Percentiles rank a stretch among this genome's conserved stretches.
phyloP scores from a whole-genome alignment of 2,113 vertebrate species.

The Labrus mixtus region DNA sequence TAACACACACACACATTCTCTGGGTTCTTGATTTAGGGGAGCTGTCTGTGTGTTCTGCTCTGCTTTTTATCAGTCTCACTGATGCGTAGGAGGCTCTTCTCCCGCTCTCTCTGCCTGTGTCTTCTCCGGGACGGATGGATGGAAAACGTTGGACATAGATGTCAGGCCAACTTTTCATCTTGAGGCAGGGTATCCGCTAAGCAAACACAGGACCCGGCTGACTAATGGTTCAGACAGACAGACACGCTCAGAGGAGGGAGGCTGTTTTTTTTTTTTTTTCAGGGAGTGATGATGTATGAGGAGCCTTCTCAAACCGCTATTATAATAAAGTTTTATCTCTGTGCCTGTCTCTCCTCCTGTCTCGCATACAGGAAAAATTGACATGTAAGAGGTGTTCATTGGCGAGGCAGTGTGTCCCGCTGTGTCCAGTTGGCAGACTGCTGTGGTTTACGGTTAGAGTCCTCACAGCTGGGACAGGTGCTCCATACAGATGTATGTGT shows the following conservation, averaged over 20 bases:
- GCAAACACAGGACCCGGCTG: slow-evolving; percentile 72
- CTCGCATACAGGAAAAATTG: background rate
- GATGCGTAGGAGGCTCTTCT: slow-evolving; percentile 69
- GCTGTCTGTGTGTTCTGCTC: slow-evolving; percentile 64
- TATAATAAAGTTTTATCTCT: slow-evolving; percentile 19
- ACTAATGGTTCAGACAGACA: slow-evolving; percentile 69
- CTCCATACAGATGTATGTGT: slow-evolving; percentile 61
- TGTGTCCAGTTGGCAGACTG: slow-evolving; percentile 45
- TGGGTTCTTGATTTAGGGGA: slow-evolving; percentile 62
- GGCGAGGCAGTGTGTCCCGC: slow-evolving; percentile 11
- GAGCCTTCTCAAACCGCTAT: slow-evolving; percentile 17
- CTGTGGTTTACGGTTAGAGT: slow-evolving; percentile 61
- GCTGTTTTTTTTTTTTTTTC: slow-evolving; percentile 27
- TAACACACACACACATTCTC: slow-evolving; percentile 25
- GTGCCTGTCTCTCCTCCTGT: slow-evolving; percentile 12
- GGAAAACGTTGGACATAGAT: slow-evolving; percentile 77
- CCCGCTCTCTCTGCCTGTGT: slow-evolving; percentile 40
- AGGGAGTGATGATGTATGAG: slow-evolving; percentile 53
- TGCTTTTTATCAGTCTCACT: slow-evolving; percentile 76
- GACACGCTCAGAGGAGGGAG: slow-evolving; percentile 52
- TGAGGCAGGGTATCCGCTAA: slow-evolving; percentile 70
- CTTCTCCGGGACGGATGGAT: slow-evolving; percentile 65
- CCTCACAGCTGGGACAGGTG: slow-evolving; percentile 71
- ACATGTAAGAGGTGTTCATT: slow-evolving; percentile 10
- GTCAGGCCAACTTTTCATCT: slow-evolving; percentile 76